Evolutionary conservation across 2,113 vertebrate genomes (phyloP).

Genomic region (Haemorhous mexicanus): DNA sequence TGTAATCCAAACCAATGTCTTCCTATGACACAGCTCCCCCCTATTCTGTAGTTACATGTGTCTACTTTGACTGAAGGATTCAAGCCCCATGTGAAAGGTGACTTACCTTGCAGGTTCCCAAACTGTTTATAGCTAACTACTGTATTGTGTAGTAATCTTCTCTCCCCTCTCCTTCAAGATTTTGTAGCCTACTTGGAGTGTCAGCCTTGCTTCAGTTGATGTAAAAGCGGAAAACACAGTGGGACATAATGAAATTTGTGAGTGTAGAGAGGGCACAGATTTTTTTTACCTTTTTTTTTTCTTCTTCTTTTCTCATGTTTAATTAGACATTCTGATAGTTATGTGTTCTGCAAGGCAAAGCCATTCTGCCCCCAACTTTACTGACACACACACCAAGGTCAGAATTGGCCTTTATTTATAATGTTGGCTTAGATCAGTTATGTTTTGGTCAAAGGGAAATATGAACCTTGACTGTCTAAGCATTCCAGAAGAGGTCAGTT

Average conservation of each 20-base stretch:
- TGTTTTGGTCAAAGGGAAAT: conserved; percentile 42
- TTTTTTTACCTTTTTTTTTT: neutral
- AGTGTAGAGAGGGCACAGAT: neutral
- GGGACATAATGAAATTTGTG: neutral
- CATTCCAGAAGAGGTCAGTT: conserved; percentile 37
- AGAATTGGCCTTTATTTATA: neutral
- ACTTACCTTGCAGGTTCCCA: neutral
- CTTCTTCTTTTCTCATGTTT: neutral
- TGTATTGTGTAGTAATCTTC: neutral
- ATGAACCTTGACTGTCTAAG: neutral
- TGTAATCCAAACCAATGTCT: neutral
- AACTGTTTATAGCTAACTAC: neutral
- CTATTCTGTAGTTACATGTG: neutral
- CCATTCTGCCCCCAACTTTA: neutral
- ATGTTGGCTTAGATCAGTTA: conserved; percentile 16
- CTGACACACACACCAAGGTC: neutral
- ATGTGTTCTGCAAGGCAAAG: neutral
- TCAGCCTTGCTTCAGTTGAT: neutral
- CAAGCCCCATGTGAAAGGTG: neutral
- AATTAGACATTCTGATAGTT: neutral
- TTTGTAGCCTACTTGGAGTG: neutral
- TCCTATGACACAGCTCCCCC: neutral
- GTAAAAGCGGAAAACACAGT: neutral
- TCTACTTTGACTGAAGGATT: neutral
- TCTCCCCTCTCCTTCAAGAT: neutral